Conservation (phyloP, 2,113 vertebrate genomes). For the Gallinago jamesoni region DNA sequence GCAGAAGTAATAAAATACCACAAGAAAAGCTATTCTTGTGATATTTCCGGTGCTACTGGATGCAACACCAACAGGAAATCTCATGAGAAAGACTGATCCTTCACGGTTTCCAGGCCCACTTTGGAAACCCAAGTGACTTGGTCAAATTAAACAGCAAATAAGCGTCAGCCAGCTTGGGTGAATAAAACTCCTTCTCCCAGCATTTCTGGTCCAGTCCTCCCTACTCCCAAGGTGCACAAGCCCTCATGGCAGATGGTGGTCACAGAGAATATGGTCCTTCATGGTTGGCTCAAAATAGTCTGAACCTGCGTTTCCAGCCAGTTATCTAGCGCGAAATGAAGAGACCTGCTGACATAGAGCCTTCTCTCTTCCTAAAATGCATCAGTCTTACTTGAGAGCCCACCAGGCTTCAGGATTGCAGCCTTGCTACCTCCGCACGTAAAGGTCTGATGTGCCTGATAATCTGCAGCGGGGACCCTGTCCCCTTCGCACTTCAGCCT, state of each 20-base stretch:
- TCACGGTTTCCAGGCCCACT: constrained; percentile 6
- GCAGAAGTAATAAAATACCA: constrained; percentile 69
- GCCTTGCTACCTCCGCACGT: accelerated
- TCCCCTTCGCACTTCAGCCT: not conserved
- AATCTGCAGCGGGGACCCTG: not conserved
- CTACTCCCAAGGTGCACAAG: not conserved
- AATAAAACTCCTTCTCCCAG: not conserved
- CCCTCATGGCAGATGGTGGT: not conserved
- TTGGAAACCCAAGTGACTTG: not conserved
- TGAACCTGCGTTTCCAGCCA: not conserved
- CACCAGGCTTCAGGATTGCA: accelerated
- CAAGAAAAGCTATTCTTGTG: constrained; percentile 65
- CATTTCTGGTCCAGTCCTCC: not conserved
- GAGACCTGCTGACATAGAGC: not conserved
- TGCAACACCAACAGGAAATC: constrained; percentile 64
- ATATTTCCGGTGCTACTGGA: constrained; percentile 61
- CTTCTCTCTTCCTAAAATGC: not conserved
- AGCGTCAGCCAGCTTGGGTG: not conserved
- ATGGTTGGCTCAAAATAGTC: not conserved
- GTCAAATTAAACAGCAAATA: not conserved
- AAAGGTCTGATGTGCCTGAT: accelerated
- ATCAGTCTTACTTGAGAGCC: not conserved
- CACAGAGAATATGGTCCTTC: not conserved
- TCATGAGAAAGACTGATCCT: constrained; percentile 38
- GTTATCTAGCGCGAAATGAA: not conserved